These are phyloP conservation scores for Siderastrea radians DNA, from an alignment of 92 coral and sea anemone genomes.

Conservation along the genomic window DNA sequence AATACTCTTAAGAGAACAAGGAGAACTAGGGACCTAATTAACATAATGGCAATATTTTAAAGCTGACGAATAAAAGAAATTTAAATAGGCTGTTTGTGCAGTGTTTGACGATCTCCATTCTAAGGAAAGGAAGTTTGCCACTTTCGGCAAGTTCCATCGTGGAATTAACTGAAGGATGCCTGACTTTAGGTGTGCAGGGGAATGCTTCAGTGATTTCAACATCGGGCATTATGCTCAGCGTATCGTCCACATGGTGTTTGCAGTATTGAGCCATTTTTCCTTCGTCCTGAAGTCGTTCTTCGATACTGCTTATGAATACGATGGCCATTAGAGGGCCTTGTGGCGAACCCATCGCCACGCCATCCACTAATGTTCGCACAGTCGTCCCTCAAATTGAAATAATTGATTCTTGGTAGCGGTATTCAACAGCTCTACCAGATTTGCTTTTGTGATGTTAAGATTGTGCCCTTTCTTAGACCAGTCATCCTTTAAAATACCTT, in stretches of 20 bases:
- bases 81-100: too few species aligned
- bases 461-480: not conserved
- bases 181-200: not conserved
- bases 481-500: conserved; percentile 6
- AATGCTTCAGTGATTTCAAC: not conserved
- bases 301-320: not conserved
- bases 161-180: too few species aligned
- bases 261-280: not conserved
- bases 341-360: too few species aligned
- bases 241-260: conserved; percentile 6
- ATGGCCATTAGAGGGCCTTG: conserved; percentile 4
- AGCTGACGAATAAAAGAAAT: too few species aligned
- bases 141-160: too few species aligned
- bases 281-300: not conserved
- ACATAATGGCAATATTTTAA: too few species aligned
- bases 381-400: not conserved
- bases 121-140: too few species aligned
- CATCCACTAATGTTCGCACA: not conserved
- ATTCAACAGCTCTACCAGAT: not conserved
- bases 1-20: too few species aligned
- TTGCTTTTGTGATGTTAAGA: not conserved
- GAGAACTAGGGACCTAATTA: too few species aligned
- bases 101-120: too few species aligned
- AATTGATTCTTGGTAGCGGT: not conserved
- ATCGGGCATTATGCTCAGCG: conserved; percentile 1